Evolutionary conservation across 1,140 invertebrate species (phyloP), one percentile per base, ranked within the genome.

Genomic region (Zophobas morio): DNA sequence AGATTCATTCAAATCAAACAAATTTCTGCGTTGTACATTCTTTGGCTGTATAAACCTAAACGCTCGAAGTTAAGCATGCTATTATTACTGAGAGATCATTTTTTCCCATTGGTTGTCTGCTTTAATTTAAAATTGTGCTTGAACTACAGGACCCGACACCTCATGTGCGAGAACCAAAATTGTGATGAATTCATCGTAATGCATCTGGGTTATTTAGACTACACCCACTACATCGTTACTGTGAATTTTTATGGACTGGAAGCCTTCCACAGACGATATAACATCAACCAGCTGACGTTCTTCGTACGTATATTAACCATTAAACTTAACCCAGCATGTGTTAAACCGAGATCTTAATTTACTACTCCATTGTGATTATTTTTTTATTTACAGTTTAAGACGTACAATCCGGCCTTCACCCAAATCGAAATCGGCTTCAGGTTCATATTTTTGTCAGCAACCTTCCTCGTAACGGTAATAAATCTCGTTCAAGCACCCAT

Each of bases 361-460:
- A 20, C 20, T 20, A 20, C 20, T 20, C 20, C 20, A 20, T 20
- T 20, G 20, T 20, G 20, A 20, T 20, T 20, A 35, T 1, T 73
- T n/a, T 74, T 63, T 72, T 39, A 1, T 20, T 84, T 92, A 78
- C 90, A 98, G 96, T 98, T 98, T 85, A 97, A 97, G 87, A 97
- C 94, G 6, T 98, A 98, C 87, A 98, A 98, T 87, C 95, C 96
- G 63, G 93, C 93, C 0, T 99, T 98, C 84, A 99, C 97, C 5
- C 96, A 98, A 88, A 94, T 98, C 83, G 97, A 99, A 89, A 97
- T 99, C 75, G 98, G 96, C 96, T 97, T 99, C 84, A 89, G 97
- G 81, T 95, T 98, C 84, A 95, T 98, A 81, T 99, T 98, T 87
- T 88, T 98, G 36, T 85, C 97, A 1, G 90, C 94, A 5, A 95